These are phyloP conservation scores for Rostratula benghalensis DNA, from an alignment of 2,113 vertebrate genomes.

Conservation along the genomic window DNA sequence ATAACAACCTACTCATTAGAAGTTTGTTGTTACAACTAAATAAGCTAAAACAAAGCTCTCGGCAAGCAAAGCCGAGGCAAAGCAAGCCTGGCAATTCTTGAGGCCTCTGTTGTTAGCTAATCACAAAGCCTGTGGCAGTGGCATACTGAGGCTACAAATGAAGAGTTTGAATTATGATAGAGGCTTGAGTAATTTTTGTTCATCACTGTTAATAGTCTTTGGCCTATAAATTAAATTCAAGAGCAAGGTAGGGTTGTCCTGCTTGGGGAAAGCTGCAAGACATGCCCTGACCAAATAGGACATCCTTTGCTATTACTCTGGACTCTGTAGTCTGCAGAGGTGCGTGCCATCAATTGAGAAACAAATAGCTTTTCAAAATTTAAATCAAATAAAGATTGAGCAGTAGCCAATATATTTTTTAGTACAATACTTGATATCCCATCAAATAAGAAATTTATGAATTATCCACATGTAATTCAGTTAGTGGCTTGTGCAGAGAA, in stretches of 20 bases:
- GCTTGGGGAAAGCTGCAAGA: not conserved
- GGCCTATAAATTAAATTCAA: not conserved
- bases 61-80: not conserved
- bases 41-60: not conserved
- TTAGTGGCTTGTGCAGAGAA: not conserved
- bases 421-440: not conserved
- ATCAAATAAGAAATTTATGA: not conserved
- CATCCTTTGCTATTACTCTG: not conserved
- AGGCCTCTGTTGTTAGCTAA: not conserved
- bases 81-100: not conserved
- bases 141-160: not conserved
- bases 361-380: not conserved
- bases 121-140: not conserved
- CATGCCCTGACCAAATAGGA: not conserved
- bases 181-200: not conserved
- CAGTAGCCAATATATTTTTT: rapidly evolving
- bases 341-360: not conserved
- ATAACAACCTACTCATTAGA: not conserved
- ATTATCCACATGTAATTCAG: not conserved
- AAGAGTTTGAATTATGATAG: no score
- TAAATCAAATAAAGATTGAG: not conserved
- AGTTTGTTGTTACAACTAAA: not conserved
- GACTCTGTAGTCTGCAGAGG: not conserved
- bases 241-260: not conserved
- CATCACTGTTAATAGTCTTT: not conserved